Conservation (phyloP, 2,113 vertebrate species). For the Tympanuchus pallidicinctus region DNA sequence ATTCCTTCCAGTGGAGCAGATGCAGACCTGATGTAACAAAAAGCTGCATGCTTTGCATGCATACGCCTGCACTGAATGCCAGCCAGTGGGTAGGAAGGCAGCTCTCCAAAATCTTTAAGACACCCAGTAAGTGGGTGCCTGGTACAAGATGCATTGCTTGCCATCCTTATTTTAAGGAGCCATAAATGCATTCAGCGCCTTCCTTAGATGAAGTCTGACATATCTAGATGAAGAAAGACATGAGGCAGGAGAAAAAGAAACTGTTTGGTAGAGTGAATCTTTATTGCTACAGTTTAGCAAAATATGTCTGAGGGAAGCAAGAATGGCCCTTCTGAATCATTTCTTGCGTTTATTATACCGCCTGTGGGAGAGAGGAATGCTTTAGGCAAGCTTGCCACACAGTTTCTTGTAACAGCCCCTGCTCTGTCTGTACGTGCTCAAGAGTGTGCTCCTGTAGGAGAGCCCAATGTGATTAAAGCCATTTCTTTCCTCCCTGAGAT, state of each 20-base stretch:
- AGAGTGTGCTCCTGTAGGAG: not conserved
- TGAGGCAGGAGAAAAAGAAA: slow-evolving; percentile 22
- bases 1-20: slow-evolving; percentile 27
- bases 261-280: slow-evolving; percentile 22
- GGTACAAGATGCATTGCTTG: not conserved
- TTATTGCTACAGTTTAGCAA: slow-evolving; percentile 47
- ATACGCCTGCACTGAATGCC: not conserved
- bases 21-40: not conserved
- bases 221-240: slow-evolving; percentile 5
- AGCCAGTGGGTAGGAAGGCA: not conserved
- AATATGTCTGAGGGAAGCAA: slow-evolving; percentile 53
- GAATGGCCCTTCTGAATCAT: slow-evolving; percentile 59
- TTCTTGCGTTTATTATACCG: slow-evolving; percentile 56
- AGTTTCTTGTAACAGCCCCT: slow-evolving; percentile 10
- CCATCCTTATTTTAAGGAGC: not conserved
- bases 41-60: not conserved
- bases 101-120: not conserved
- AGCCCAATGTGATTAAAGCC: slow-evolving; percentile 3
- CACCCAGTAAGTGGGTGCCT: not conserved
- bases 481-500: slow-evolving; percentile 18
- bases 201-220: not conserved
- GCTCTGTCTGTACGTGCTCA: not conserved
- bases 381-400: slow-evolving; percentile 40
- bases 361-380: slow-evolving; percentile 57
- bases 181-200: not conserved